Conservation (phyloP, 2,113 vertebrate species). For the Stegastes partitus region DNA sequence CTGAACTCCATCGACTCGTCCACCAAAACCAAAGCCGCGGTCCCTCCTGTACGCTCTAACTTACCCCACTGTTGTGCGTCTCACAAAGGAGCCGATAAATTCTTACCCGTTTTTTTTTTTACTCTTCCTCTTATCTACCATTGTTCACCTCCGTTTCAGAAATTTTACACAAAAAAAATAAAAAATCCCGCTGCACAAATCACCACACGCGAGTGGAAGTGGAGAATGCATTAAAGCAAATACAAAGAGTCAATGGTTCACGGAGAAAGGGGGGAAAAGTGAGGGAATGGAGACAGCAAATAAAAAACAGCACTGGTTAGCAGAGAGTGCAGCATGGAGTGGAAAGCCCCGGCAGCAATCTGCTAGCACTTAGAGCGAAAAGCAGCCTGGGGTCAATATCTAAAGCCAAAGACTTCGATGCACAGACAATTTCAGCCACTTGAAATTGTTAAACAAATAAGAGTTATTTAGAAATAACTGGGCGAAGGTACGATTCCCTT, state of each 20-base stretch:
- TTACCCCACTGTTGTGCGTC: neutral
- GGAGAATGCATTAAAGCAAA: conserved; percentile 11
- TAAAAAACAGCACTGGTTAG: conserved; percentile 57
- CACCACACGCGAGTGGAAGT: neutral
- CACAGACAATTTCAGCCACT: conserved; percentile 69
- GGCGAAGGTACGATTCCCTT: conserved; percentile 48
- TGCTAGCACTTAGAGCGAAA: conserved; percentile 77
- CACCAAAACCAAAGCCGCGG: conserved; percentile 28
- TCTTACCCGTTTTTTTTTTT: neutral
- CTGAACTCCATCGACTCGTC: conserved; percentile 55
- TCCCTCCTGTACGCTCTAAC: conserved; percentile 2
- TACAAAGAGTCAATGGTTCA: conserved; percentile 16
- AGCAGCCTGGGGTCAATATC: conserved; percentile 67
- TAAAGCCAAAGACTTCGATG: conserved; percentile 64
- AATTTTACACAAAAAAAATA: neutral
- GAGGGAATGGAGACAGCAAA: conserved; percentile 43
- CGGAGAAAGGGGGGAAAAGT: conserved; percentile 15
- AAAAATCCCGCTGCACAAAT: neutral
- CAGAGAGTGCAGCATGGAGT: conserved; percentile 35
- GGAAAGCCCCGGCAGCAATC: conserved; percentile 68
- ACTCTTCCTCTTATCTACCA: neutral
- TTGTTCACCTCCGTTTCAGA: conserved; percentile 14
- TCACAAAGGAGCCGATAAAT: conserved; percentile 4
- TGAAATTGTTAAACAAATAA: conserved; percentile 75
- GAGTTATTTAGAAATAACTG: conserved; percentile 47